phyloP scores from a whole-genome alignment of 2,888 invertebrate genomes.

The Drosophila pseudotakahashii region DNA sequence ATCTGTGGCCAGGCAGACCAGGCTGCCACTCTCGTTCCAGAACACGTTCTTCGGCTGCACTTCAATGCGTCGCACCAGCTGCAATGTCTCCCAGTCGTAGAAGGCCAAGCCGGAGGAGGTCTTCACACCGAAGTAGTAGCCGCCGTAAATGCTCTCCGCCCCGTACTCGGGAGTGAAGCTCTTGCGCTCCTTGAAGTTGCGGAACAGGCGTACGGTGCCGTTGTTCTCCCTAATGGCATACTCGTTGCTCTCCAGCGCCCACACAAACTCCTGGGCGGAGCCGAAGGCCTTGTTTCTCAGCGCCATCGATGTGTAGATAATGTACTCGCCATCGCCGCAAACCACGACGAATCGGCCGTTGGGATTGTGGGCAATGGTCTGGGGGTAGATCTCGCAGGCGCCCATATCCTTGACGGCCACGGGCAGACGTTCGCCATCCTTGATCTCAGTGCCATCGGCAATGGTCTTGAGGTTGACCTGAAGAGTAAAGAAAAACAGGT shows the following conservation, averaged over 20 bases:
- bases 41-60: constrained; percentile 96
- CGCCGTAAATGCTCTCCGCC: constrained; percentile 98
- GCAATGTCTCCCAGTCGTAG: constrained; percentile 98
- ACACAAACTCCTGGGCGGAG: constrained; percentile 99
- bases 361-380: constrained; percentile 98
- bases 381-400: constrained; percentile 99
- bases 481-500: not conserved
- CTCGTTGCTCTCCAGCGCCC: constrained; percentile 98
- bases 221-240: constrained; percentile 95
- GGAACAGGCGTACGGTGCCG: constrained; percentile 96
- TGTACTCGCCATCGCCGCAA: constrained; percentile 99
- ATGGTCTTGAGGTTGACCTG: constrained; percentile 82
- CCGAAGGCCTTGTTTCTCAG: constrained; percentile 99
- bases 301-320: constrained; percentile 99
- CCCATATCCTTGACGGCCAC: constrained; percentile 99
- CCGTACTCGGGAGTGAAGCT: constrained; percentile 98
- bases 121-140: constrained; percentile 94
- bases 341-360: constrained; percentile 97
- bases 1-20: constrained; percentile 97
- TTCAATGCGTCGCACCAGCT: constrained; percentile 97
- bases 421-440: constrained; percentile 96
- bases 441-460: constrained; percentile 87
- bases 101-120: constrained; percentile 96
- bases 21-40: constrained; percentile 98
- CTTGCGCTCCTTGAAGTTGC: constrained; percentile 99